Evolutionary conservation across 2,888 invertebrate species (phyloP).

Genomic region (Gerosis bhagava): DNA sequence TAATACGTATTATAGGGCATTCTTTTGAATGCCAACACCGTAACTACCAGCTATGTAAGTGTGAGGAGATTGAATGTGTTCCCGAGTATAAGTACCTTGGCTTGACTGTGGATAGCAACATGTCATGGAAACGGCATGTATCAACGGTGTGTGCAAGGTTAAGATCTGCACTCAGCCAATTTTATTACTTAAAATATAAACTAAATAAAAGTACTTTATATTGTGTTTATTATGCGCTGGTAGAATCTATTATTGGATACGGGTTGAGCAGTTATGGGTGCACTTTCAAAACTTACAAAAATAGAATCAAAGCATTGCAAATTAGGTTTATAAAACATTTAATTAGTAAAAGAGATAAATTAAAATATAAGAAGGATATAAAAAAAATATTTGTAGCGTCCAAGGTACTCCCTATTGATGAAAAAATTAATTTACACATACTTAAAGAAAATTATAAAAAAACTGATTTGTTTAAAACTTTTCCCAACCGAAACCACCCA

Average conservation of each 20-base stretch:
- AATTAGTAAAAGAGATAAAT: no score
- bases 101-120: not conserved
- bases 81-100: not conserved
- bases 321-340: no score
- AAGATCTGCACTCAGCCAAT: slow-evolving; percentile 4
- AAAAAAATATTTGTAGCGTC: no score
- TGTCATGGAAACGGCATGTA: not conserved
- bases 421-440: no score
- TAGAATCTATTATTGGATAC: slow-evolving; percentile 3
- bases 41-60: not conserved
- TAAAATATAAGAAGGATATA: no score
- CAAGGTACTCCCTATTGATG: no score
- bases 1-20: not conserved
- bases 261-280: slow-evolving; percentile 2
- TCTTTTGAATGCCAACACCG: slow-evolving; percentile 3
- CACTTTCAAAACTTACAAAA: slow-evolving; percentile 6
- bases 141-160: slow-evolving; percentile 1
- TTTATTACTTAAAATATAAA: slow-evolving; percentile 1
- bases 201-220: not conserved
- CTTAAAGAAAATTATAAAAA: no score
- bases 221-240: slow-evolving; percentile 4
- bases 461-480: no score
- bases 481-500: no score
- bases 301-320: no score
- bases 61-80: slow-evolving; percentile 6